These are phyloP conservation scores for Melanerpes aurifrons DNA, from an alignment of 2,113 vertebrate genomes.

Conservation along the genomic window DNA sequence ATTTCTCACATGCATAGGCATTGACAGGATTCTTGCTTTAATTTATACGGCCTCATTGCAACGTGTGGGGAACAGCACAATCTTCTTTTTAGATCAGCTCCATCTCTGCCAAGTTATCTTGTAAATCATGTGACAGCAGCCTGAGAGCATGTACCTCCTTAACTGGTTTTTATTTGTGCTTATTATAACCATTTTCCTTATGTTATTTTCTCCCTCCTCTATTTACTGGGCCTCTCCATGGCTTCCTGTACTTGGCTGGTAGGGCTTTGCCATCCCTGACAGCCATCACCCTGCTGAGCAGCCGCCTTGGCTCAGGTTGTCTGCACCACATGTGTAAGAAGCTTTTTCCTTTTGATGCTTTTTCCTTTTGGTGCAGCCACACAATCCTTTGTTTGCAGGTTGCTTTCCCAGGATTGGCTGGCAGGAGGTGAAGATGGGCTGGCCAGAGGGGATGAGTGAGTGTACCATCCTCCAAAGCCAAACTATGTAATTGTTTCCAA, in stretches of 20 bases:
- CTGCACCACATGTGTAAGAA: background rate
- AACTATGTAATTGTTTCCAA: background rate
- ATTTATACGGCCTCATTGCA: background rate
- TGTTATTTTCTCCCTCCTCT: background rate
- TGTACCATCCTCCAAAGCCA: background rate
- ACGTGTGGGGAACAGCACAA: background rate
- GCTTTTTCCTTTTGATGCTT: too few species aligned
- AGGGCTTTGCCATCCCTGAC: background rate
- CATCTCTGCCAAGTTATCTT: background rate
- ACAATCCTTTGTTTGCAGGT: background rate
- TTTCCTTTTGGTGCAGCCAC: background rate
- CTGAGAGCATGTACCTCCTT: background rate
- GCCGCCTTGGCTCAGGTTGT: background rate
- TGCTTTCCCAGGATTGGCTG: fast-evolving
- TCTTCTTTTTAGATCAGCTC: background rate
- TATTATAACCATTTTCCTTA: background rate
- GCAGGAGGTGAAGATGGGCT: background rate
- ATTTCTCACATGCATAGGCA: background rate
- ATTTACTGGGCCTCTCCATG: background rate
- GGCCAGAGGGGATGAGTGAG: too few species aligned
- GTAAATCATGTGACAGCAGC: background rate
- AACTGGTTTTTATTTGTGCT: background rate
- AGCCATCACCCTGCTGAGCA: background rate
- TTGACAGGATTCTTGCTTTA: background rate
- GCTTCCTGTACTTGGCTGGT: background rate